Evolutionary conservation across 1,140 invertebrate species (phyloP).

Genomic region (Megalonaias nervosa): DNA sequence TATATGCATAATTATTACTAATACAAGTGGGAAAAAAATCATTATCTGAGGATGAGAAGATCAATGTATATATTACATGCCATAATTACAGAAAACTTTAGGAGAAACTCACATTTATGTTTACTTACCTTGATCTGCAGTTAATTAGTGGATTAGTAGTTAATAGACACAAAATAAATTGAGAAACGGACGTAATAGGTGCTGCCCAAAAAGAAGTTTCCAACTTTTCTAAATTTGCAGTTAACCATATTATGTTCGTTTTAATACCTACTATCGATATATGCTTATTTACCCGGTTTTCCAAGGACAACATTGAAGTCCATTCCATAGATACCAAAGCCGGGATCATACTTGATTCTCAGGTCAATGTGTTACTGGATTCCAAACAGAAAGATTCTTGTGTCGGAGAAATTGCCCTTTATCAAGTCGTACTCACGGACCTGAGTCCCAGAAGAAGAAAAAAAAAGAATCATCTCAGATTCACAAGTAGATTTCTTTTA

Average conservation of each 20-base stretch:
- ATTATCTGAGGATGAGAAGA: too few species aligned
- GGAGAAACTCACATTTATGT: too few species aligned
- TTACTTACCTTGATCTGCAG: too few species aligned
- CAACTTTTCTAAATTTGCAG: neutral
- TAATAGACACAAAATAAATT: too few species aligned
- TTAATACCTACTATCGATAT: neutral
- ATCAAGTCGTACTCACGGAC: constrained; percentile 99
- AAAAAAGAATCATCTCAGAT: neutral
- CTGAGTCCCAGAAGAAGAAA: constrained; percentile 73
- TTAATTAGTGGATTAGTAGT: too few species aligned
- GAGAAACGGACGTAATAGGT: neutral
- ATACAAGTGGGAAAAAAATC: too few species aligned
- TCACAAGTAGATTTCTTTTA: neutral
- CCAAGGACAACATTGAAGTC: constrained; percentile 99
- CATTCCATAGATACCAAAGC: constrained; percentile 98
- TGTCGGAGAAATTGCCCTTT: constrained; percentile 97
- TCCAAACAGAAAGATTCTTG: constrained; percentile 99
- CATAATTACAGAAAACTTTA: too few species aligned
- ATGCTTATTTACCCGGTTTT: constrained; percentile 79
- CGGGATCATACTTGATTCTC: constrained; percentile 99
- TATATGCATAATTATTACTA: too few species aligned
- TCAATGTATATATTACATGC: too few species aligned
- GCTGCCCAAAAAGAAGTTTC: neutral
- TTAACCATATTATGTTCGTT: neutral
- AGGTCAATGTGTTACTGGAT: constrained; percentile 99